These are phyloP conservation scores for Enteromius afrohamiltoni DNA, from an alignment of 2,797 vertebrate species.

Conservation along the genomic window DNA sequence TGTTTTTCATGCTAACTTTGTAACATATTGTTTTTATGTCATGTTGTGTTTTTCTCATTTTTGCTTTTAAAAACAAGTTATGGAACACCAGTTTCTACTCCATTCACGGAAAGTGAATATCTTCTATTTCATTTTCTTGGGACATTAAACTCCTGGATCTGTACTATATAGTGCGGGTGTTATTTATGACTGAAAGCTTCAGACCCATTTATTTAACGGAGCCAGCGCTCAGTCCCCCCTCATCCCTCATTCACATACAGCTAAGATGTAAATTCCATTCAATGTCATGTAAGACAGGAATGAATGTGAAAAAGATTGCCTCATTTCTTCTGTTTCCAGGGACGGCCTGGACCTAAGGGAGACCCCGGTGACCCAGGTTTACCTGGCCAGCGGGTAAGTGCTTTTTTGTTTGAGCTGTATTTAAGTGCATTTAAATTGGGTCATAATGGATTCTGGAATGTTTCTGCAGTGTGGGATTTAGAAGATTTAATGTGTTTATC, in stretches of 20 bases:
- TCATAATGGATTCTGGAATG: conserved; percentile 63
- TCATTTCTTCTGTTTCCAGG: conserved; percentile 74
- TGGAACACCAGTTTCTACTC: not conserved
- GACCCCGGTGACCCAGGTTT: conserved; percentile 90
- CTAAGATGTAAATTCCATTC: not conserved
- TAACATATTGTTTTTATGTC: not conserved
- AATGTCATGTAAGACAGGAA: conserved; percentile 27
- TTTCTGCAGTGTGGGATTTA: conserved; percentile 4
- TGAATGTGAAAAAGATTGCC: not conserved
- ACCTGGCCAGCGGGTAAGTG: conserved; percentile 87
- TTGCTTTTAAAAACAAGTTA: not conserved
- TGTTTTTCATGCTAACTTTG: not conserved
- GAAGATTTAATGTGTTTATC: not conserved
- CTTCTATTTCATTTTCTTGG: conserved; percentile 21
- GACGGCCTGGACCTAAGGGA: conserved; percentile 95
- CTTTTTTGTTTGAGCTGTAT: conserved; percentile 58
- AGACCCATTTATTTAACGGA: conserved; percentile 38
- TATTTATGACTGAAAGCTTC: conserved; percentile 41
- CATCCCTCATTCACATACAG: conserved; percentile 16
- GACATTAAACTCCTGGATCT: conserved; percentile 28
- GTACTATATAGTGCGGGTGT: not conserved
- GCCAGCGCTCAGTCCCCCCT: conserved; percentile 23
- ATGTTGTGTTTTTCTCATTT: not conserved
- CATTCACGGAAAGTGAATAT: not conserved
- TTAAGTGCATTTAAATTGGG: conserved; percentile 50